These are phyloP conservation scores for Pteropus alecto DNA, from an alignment of 2,113 vertebrate genomes.

Conservation along the genomic window DNA sequence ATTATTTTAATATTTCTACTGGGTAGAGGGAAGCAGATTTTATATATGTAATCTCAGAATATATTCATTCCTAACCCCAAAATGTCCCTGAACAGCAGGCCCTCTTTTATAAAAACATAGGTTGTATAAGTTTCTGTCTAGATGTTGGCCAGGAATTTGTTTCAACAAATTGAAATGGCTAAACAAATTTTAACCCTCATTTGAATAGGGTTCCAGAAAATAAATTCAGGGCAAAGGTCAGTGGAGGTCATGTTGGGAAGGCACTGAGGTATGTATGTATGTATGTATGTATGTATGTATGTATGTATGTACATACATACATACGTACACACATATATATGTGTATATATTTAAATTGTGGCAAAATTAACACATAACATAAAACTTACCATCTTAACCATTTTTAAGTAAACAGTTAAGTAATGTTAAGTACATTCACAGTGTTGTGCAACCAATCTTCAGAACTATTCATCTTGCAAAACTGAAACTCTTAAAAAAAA, in stretches of 20 bases:
- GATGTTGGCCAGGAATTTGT: background rate
- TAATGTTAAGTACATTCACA: background rate
- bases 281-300: too few relatives aligned
- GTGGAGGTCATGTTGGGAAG: background rate
- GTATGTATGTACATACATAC: background rate
- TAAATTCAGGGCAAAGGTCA: background rate
- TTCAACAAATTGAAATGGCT: background rate
- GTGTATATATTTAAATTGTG: background rate
- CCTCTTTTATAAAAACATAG: background rate
- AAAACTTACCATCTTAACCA: background rate
- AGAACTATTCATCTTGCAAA: background rate
- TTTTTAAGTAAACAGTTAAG: background rate
- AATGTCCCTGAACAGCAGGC: background rate
- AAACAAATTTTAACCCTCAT: background rate
- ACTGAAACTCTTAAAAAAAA: background rate
- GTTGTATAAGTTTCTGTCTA: background rate
- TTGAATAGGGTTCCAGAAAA: constrained; percentile 18
- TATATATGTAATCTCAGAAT: background rate
- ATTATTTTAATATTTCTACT: background rate
- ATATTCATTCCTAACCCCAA: background rate
- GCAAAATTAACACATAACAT: background rate
- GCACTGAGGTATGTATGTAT: background rate
- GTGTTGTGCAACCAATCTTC: background rate
- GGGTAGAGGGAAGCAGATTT: background rate
- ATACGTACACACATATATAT: background rate